Conservation (phyloP, 2,888 invertebrate species). For the Stenotaenia linearis region DNA sequence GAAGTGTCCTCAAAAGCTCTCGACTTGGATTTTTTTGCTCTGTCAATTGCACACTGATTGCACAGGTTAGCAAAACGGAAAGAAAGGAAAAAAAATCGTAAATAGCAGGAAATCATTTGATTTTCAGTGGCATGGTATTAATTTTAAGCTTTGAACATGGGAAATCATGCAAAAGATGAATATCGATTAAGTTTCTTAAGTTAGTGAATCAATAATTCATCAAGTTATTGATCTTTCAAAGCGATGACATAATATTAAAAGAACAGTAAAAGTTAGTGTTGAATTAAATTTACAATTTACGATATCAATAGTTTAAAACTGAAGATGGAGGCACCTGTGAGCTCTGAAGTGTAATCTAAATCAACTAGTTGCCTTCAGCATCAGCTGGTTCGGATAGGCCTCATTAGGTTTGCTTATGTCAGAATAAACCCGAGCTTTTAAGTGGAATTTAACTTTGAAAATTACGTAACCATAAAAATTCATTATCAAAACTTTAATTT, state of each 20-base stretch:
- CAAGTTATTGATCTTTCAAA: too few relatives aligned
- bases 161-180: neutral
- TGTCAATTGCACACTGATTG: neutral
- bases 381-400: slow-evolving; percentile 9
- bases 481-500: too few relatives aligned
- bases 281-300: too few relatives aligned
- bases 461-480: too few relatives aligned
- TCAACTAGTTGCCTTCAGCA: neutral
- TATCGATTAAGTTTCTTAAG: neutral
- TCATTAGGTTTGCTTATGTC: neutral
- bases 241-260: neutral
- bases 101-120: neutral
- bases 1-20: too few relatives aligned
- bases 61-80: neutral
- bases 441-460: neutral
- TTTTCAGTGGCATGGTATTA: neutral
- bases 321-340: neutral
- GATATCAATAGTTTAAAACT: too few relatives aligned
- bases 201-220: neutral
- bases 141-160: neutral
- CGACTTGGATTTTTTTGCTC: neutral
- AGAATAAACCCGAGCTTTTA: neutral
- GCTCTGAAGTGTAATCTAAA: neutral
- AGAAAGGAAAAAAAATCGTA: neutral
- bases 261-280: neutral